Evolutionary conservation across 2,797 vertebrate species (phyloP).

Genomic region (Anguilla marmorata): DNA sequence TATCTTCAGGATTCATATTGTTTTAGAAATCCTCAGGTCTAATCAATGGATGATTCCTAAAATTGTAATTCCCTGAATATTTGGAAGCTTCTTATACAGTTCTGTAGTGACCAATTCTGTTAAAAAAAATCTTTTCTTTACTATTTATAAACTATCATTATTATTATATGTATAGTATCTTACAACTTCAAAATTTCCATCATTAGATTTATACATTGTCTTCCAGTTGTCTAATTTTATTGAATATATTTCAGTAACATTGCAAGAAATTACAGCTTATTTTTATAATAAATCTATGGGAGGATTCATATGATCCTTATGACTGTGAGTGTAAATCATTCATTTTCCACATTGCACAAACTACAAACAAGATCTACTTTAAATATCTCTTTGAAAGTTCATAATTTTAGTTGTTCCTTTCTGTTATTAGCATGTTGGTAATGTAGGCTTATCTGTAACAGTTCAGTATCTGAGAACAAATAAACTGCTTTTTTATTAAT

Average conservation of each 20-base stretch:
- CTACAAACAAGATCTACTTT: neutral
- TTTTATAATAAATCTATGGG: neutral
- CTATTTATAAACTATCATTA: neutral
- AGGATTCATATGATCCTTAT: neutral
- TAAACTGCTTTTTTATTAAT: neutral
- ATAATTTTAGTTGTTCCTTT: neutral
- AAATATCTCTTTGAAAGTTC: neutral
- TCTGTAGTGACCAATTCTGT: neutral
- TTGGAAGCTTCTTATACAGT: neutral
- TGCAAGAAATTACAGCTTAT: neutral
- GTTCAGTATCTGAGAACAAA: neutral
- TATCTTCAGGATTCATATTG: neutral
- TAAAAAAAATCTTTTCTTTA: neutral
- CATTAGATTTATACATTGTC: neutral
- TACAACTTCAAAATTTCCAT: too few relatives aligned
- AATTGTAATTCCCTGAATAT: neutral
- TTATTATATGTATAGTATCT: neutral
- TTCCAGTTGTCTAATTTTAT: neutral
- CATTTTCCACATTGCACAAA: neutral
- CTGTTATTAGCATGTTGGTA: neutral
- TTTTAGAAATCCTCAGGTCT: neutral
- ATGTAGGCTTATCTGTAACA: neutral
- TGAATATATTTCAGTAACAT: neutral
- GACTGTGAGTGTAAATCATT: neutral
- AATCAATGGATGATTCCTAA: neutral